phyloP scores from a whole-genome alignment of 2,797 vertebrate species.

The Argya squamiceps region DNA sequence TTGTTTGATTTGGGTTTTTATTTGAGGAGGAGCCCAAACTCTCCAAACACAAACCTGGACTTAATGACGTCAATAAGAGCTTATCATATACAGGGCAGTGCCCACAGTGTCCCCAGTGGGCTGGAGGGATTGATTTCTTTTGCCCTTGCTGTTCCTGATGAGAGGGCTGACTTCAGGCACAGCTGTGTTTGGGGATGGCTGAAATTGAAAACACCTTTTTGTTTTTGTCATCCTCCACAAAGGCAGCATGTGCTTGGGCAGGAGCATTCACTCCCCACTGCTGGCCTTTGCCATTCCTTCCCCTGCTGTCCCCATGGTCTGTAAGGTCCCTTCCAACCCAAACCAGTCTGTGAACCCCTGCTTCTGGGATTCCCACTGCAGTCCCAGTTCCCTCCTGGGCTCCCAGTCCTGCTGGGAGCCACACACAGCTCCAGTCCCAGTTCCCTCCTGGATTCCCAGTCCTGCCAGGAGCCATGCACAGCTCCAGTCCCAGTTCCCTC shows the following conservation, averaged over 20 bases:
- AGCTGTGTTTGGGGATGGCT: neutral
- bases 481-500: neutral
- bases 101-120: neutral
- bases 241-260: neutral
- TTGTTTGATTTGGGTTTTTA: neutral
- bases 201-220: neutral
- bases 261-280: fast-evolving
- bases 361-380: neutral
- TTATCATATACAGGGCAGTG: neutral
- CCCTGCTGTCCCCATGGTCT: neutral
- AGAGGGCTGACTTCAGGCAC: neutral
- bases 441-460: too few species aligned
- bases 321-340: neutral
- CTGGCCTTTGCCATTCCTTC: neutral
- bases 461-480: too few species aligned
- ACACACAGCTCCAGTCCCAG: too few species aligned
- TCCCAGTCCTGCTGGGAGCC: too few species aligned
- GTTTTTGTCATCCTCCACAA: neutral
- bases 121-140: neutral
- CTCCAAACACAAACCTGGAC: neutral
- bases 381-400: too few species aligned
- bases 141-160: neutral
- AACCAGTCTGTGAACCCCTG: neutral
- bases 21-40: neutral
- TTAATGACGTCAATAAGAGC: neutral